Evolutionary conservation across 1,140 invertebrate species (phyloP).

Genomic region (Drosophila sp.): DNA sequence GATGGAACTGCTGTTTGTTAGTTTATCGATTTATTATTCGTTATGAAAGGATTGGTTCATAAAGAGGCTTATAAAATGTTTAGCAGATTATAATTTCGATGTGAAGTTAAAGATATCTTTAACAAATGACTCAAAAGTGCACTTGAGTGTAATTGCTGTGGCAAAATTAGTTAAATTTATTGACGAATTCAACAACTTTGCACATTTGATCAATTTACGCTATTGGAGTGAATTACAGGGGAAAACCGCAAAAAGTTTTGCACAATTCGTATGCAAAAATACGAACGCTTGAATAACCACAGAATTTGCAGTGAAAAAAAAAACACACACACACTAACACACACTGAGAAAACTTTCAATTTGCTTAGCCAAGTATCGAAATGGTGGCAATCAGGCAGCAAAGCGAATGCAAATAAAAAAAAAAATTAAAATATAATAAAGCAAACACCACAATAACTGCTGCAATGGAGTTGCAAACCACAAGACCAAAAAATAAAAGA

Average conservation of each 20-base stretch:
- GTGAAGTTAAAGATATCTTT: no score
- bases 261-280: slow-evolving; percentile 48
- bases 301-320: slow-evolving; percentile 14
- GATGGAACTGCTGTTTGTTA: not conserved
- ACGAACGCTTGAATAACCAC: slow-evolving; percentile 52
- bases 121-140: not conserved
- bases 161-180: slow-evolving; percentile 40
- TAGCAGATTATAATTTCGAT: not conserved
- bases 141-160: not conserved
- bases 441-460: slow-evolving; percentile 51
- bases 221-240: slow-evolving; percentile 41
- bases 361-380: slow-evolving; percentile 63
- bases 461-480: slow-evolving; percentile 7
- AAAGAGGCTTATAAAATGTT: slow-evolving; percentile 1
- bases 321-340: not conserved
- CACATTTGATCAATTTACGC: slow-evolving; percentile 48
- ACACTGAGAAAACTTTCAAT: slow-evolving; percentile 64
- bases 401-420: slow-evolving; percentile 37
- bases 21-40: slow-evolving; percentile 17
- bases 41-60: slow-evolving; percentile 2
- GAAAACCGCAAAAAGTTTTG: slow-evolving; percentile 56
- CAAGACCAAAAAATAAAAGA: slow-evolving; percentile 21
- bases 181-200: slow-evolving; percentile 65
- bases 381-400: slow-evolving; percentile 55
- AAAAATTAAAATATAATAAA: slow-evolving; percentile 57